A percentile compares a stretch with the other conserved stretches of the same genome.
These are phyloP conservation scores for Parasteatoda lunata DNA, from an alignment of 2,888 invertebrate species.

Conservation along the genomic window DNA sequence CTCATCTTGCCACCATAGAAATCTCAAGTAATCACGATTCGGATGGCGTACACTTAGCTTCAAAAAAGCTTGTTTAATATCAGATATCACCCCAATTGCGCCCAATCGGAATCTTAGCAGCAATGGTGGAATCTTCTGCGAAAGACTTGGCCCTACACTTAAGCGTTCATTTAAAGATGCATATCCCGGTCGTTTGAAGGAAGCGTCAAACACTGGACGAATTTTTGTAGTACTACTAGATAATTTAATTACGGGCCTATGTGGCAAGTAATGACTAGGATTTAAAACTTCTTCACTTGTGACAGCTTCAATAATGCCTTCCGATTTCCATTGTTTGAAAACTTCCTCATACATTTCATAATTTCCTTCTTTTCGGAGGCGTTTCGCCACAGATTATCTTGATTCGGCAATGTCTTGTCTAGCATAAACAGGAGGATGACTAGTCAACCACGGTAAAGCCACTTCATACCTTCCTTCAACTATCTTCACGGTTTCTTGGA, in stretches of 20 bases:
- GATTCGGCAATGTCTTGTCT: no score
- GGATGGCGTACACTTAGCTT: neutral
- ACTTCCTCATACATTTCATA: no score
- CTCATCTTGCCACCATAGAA: slow-evolving; percentile 12
- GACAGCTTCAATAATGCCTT: no score
- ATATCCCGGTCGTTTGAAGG: slow-evolving; percentile 23
- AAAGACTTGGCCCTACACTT: slow-evolving; percentile 15
- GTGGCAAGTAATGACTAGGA: no score
- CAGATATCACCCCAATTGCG: slow-evolving; percentile 6
- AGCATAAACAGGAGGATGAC: no score
- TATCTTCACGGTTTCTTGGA: neutral
- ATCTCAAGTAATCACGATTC: neutral
- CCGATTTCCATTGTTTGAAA: no score
- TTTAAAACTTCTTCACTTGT: no score
- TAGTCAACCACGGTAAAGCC: neutral
- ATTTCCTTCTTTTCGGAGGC: no score
- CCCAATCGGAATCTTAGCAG: slow-evolving; percentile 11
- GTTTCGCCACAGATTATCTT: no score
- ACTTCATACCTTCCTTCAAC: neutral
- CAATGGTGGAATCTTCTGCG: slow-evolving; percentile 8
- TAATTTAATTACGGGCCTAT: slow-evolving; percentile 6
- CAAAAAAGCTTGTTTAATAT: slow-evolving; percentile 20
- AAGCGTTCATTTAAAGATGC: slow-evolving; percentile 30
- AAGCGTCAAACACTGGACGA: slow-evolving; percentile 25
- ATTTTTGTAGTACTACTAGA: slow-evolving; percentile 19